These are phyloP conservation scores for Xiphorhynchus elegans DNA, from an alignment of 2,113 vertebrate species.

Conservation along the genomic window DNA sequence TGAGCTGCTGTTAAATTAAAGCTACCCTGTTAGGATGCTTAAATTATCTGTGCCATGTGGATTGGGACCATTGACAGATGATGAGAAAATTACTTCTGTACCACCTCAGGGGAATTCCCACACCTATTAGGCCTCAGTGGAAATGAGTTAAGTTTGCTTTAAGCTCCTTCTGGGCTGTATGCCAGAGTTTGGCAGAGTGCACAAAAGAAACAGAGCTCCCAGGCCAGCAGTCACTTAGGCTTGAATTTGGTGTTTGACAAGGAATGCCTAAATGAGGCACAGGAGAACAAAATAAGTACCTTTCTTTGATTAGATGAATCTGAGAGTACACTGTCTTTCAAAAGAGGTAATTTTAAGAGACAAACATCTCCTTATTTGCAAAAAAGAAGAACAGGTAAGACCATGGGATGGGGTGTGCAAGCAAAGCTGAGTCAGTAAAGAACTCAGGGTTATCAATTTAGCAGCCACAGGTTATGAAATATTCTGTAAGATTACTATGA, in stretches of 20 bases:
- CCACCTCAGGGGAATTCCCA: slow-evolving; percentile 33
- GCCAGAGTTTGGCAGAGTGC: slow-evolving; percentile 50
- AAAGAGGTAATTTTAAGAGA: slow-evolving; percentile 16
- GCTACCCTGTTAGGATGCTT: background rate
- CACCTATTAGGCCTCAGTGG: slow-evolving; percentile 48
- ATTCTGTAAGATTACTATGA: background rate
- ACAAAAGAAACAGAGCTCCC: slow-evolving; percentile 43
- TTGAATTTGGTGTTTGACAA: slow-evolving; percentile 46
- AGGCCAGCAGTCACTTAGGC: slow-evolving; percentile 38
- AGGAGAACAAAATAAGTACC: background rate
- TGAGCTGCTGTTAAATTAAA: slow-evolving; percentile 30
- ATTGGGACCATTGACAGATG: slow-evolving; percentile 52
- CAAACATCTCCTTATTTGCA: slow-evolving; percentile 1
- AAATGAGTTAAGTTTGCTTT: slow-evolving; percentile 59
- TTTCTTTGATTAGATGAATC: slow-evolving; percentile 28
- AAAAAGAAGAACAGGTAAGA: background rate
- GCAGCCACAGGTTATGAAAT: background rate
- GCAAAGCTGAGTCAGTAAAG: background rate
- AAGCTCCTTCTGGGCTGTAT: slow-evolving; percentile 46
- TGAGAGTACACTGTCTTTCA: background rate
- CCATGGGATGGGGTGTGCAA: background rate
- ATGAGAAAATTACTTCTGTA: slow-evolving; percentile 63
- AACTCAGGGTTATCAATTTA: background rate
- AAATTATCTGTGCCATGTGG: slow-evolving; percentile 25
- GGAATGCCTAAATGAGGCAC: slow-evolving; percentile 10